Percentiles rank a stretch among this genome's conserved stretches.
Conservation (phyloP, 2,888 invertebrate species). For the Athetis lepigone region DNA sequence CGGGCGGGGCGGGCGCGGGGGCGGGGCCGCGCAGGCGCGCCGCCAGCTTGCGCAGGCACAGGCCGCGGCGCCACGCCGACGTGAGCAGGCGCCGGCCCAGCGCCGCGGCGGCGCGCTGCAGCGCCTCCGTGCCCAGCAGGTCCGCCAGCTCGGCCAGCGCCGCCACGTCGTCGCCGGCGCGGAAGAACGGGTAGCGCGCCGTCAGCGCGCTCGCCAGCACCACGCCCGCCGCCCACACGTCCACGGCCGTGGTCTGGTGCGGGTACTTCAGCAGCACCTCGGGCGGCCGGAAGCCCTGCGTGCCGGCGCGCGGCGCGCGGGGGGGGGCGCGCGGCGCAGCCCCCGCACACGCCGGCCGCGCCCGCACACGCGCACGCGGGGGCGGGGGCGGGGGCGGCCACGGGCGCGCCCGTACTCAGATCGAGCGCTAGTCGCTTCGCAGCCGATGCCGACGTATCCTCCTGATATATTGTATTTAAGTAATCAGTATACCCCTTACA, state of each 20-base stretch:
- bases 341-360: constrained; percentile 91
- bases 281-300: constrained; percentile 97
- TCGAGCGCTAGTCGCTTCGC: constrained; percentile 81
- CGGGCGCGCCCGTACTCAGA: constrained; percentile 65
- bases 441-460: constrained; percentile 58
- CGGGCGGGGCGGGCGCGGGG: constrained; percentile 41
- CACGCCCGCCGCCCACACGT: constrained; percentile 97
- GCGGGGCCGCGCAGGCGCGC: constrained; percentile 69
- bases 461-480: constrained; percentile 59
- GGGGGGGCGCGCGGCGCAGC: constrained; percentile 92
- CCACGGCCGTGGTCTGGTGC: constrained; percentile 96
- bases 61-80: constrained; percentile 73
- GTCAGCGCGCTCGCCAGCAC: constrained; percentile 93
- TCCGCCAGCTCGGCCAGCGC: constrained; percentile 96
- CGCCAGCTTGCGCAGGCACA: constrained; percentile 79
- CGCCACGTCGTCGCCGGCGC: constrained; percentile 93
- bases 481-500: too few relatives aligned
- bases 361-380: constrained; percentile 92
- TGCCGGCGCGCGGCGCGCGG: constrained; percentile 95
- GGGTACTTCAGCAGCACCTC: constrained; percentile 95
- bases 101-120: constrained; percentile 92
- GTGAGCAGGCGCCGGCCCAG: constrained; percentile 88
- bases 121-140: constrained; percentile 93
- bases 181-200: constrained; percentile 96
- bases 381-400: constrained; percentile 56